These are phyloP conservation scores for Dromaius novaehollandiae DNA, from an alignment of 2,113 vertebrate genomes.

Conservation along the genomic window DNA sequence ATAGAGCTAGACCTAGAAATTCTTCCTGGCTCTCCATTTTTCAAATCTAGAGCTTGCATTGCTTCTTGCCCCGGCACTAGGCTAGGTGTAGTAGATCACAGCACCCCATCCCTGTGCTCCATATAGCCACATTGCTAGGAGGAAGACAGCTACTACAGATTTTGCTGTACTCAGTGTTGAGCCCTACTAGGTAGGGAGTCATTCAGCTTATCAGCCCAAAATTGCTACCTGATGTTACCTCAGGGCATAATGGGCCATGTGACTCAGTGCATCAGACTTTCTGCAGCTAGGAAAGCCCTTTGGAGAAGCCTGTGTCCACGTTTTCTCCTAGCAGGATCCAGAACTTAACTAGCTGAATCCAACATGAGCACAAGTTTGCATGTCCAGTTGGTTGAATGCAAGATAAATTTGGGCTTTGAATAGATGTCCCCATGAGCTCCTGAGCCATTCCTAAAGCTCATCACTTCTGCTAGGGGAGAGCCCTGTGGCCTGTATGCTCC, in stretches of 20 bases:
- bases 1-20: neutral
- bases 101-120: neutral
- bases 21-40: neutral
- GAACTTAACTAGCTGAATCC: neutral
- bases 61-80: neutral
- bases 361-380: neutral
- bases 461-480: neutral
- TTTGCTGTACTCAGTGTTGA: neutral
- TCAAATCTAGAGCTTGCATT: neutral
- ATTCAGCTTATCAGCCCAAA: neutral
- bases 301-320: neutral
- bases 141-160: neutral
- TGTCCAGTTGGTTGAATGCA: neutral
- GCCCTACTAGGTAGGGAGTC: neutral
- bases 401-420: neutral
- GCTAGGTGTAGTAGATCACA: neutral
- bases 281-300: neutral
- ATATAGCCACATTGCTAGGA: accelerated
- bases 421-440: accelerated
- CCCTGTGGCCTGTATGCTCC: neutral
- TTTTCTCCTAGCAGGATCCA: neutral
- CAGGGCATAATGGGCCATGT: neutral
- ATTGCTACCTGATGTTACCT: neutral
- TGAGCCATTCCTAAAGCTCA: neutral
- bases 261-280: neutral